phyloP scores from a whole-genome alignment of 2,113 vertebrate species.

The Nothobranchius furzeri region DNA sequence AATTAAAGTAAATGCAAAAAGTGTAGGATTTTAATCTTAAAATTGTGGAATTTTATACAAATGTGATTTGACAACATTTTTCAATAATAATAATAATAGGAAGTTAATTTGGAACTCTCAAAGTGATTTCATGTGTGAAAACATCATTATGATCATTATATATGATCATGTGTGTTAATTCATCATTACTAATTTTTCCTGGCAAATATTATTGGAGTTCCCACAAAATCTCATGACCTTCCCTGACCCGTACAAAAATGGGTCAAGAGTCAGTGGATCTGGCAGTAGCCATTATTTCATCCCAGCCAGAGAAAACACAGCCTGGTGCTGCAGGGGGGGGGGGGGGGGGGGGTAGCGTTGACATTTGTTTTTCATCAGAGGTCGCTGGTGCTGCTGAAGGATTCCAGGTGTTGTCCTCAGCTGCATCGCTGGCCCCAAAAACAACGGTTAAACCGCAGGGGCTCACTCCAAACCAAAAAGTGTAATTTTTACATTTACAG shows the following conservation, averaged over 20 bases:
- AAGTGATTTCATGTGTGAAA: neutral
- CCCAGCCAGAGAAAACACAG: conserved; percentile 65
- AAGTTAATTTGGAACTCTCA: neutral
- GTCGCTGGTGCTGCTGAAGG: conserved; percentile 66
- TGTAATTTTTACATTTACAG: conserved; percentile 60
- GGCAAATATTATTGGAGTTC: neutral
- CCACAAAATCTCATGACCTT: conserved; percentile 35
- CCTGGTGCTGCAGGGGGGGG: conserved; percentile 41
- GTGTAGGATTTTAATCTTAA: no score
- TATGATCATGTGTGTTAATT: neutral
- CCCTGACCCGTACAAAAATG: conserved; percentile 55
- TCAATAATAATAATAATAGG: neutral
- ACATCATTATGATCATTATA: neutral
- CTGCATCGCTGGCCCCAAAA: conserved; percentile 52
- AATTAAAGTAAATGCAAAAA: no score
- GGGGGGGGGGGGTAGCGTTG: conserved; percentile 25
- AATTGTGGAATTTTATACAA: no score
- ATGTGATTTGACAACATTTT: neutral
- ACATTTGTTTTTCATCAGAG: conserved; percentile 78
- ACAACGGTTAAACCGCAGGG: conserved; percentile 58
- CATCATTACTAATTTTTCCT: neutral
- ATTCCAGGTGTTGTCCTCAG: conserved; percentile 77
- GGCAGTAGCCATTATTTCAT: conserved; percentile 66
- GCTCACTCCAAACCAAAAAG: conserved; percentile 38
- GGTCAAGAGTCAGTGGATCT: conserved; percentile 60